Evolutionary conservation across 2,113 vertebrate species (phyloP), one percentile per base, ranked within the genome.

Genomic region (Herpailurus yagouaroundi): DNA sequence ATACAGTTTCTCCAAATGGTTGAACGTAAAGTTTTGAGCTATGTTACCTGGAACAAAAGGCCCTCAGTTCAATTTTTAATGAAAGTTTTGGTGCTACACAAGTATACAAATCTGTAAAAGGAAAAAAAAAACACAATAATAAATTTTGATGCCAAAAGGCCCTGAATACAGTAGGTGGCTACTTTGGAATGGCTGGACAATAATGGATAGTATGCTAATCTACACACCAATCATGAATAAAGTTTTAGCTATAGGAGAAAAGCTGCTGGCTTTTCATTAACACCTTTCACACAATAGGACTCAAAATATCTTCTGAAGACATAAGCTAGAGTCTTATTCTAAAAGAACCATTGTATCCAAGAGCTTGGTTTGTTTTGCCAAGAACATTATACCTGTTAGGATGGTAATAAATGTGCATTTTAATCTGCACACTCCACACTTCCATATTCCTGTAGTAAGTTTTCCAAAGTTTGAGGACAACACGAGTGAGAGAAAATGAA

Each of bases 1-100:
- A 96, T 89, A 71, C 33, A 69, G 29, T 79, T 95, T 98, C 81
- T 97, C 77, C 66, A 89, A 91, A 48, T 66, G 48, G 19, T 89
- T 91, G 66, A 79, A 41, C 36, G 21, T 86, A 76, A 95, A 88
- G n/a, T 66, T 94, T 92, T 94, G 41, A 96, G 55, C 87, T 79
- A 31, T 57, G 29, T 50, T 91, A 97, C 82, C 95, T 96, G 27
- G 77, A 96, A 94, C 77, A 94, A 97, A 96, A 73, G 12, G 41
- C 57, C 63, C 63, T 89, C 76, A 79, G 76, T 96, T 96, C 63
- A 60, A 33, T 86, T 95, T 95, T 94, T 66, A 89, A 91, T 38
- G 36, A 90, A 36, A 21, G 41, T 91, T 84, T 90, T 57, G 31
- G 77, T 89, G 23, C 74, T 89, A 0, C 6, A 63, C 27, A 79